Percentiles rank a stretch among this genome's conserved stretches.
Conservation (phyloP, 2,113 vertebrate genomes). For the Myodes glareolus region DNA sequence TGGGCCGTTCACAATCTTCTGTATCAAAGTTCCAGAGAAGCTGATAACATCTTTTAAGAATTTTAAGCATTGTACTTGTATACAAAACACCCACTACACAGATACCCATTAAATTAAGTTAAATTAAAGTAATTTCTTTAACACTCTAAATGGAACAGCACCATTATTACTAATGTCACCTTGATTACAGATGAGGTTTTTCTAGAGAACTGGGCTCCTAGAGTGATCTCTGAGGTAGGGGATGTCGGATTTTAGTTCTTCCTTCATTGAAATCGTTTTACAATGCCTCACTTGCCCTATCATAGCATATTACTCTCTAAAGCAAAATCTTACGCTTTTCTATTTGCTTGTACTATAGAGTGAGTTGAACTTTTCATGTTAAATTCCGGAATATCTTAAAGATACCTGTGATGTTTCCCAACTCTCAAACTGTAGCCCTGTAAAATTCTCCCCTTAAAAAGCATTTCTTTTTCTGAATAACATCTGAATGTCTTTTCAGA, state of each 20-base stretch:
- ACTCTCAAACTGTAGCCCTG: background rate
- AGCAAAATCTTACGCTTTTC: background rate
- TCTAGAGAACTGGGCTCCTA: background rate
- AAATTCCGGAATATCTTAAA: background rate
- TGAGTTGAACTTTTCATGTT: background rate
- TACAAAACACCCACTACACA: background rate
- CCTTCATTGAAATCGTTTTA: background rate
- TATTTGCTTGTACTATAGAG: background rate
- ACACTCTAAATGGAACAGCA: background rate
- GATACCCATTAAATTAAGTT: too few relatives aligned
- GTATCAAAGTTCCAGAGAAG: background rate
- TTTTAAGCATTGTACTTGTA: background rate
- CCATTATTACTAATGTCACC: background rate
- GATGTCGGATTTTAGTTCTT: background rate
- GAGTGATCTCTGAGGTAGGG: background rate
- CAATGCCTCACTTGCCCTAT: background rate
- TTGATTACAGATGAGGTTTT: background rate
- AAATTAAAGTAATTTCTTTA: background rate
- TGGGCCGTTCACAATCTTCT: background rate
- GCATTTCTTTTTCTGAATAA: background rate
- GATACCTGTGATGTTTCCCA: too few relatives aligned
- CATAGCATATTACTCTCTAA: background rate
- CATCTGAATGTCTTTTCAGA: background rate
- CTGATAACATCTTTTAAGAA: background rate
- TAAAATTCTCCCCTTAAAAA: background rate